These are phyloP conservation scores for Dipodomys stephensi DNA, from an alignment of 2,113 vertebrate species.

Conservation along the genomic window DNA sequence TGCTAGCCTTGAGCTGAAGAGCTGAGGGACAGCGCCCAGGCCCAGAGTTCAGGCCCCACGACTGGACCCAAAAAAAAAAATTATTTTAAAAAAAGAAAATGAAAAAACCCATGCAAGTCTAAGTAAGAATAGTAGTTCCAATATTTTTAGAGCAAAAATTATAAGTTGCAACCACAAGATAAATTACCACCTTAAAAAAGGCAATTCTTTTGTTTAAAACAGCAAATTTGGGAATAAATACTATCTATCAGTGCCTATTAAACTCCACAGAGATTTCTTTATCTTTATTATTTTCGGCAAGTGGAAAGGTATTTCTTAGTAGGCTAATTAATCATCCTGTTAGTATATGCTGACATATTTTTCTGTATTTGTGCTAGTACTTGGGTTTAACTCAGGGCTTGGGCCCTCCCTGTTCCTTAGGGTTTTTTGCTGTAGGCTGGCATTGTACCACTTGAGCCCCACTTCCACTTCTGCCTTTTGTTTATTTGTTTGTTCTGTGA, in stretches of 20 bases:
- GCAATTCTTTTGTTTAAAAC: not conserved
- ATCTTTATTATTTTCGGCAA: not conserved
- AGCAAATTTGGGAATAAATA: constrained; percentile 25
- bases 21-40: too few relatives aligned
- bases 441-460: too few relatives aligned
- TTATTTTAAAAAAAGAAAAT: not conserved
- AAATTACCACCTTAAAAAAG: constrained; percentile 24
- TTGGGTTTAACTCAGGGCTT: too few relatives aligned
- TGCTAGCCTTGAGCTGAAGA: too few relatives aligned
- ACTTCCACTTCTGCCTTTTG: too few relatives aligned
- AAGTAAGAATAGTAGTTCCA: not conserved
- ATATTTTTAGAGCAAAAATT: not conserved
- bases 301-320: not conserved
- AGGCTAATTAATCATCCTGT: not conserved
- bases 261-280: not conserved
- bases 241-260: not conserved
- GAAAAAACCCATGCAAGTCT: not conserved
- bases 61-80: too few relatives aligned
- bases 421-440: too few relatives aligned
- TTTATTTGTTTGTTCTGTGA: too few relatives aligned
- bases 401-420: too few relatives aligned
- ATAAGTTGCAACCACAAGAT: not conserved
- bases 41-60: too few relatives aligned
- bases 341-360: not conserved
- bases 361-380: too few relatives aligned